A percentile compares a stretch with the other conserved stretches of the same genome.
Evolutionary conservation across 1,140 invertebrate genomes (phyloP).

Genomic region (Grapholita molesta): DNA sequence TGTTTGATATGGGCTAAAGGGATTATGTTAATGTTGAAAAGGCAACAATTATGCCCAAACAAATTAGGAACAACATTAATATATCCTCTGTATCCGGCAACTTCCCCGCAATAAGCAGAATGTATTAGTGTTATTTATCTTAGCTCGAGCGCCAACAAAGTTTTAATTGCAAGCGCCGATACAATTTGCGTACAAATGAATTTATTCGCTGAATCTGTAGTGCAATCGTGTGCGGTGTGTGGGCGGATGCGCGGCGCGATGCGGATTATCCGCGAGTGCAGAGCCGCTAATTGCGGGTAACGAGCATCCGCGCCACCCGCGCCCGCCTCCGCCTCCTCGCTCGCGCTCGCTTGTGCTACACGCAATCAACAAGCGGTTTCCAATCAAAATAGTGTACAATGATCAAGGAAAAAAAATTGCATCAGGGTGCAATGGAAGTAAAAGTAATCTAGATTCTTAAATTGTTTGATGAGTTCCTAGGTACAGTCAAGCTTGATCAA

Average conservation of each 20-base stretch:
- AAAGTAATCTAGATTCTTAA: background rate
- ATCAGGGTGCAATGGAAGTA: background rate
- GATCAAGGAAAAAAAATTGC: background rate
- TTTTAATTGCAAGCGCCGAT: conserved; percentile 77
- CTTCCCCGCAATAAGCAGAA: conserved; percentile 73
- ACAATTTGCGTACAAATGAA: conserved; percentile 78
- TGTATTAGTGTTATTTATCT: conserved; percentile 78
- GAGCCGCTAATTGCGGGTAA: conserved; percentile 71
- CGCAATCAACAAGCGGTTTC: conserved; percentile 37
- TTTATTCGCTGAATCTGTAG: conserved; percentile 74
- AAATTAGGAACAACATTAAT: conserved; percentile 76
- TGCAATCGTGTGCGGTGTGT: conserved; percentile 57
- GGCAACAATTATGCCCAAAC: conserved; percentile 65
- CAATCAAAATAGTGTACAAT: conserved; percentile 15
- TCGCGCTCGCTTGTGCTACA: conserved; percentile 4
- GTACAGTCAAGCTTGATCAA: too few relatives aligned
- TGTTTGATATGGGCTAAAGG: conserved; percentile 47
- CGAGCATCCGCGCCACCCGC: conserved; percentile 34
- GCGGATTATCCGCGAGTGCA: conserved; percentile 67
- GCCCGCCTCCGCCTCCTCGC: conserved; percentile 26
- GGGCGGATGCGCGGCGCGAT: conserved; percentile 23
- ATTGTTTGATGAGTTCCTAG: too few relatives aligned
- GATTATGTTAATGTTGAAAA: conserved; percentile 50
- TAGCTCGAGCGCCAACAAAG: conserved; percentile 73
- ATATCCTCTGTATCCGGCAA: conserved; percentile 71